A percentile compares a stretch with the other conserved stretches of the same genome.
Conservation (phyloP, 1,140 invertebrate species). For the Drosophila equinoxialis region DNA sequence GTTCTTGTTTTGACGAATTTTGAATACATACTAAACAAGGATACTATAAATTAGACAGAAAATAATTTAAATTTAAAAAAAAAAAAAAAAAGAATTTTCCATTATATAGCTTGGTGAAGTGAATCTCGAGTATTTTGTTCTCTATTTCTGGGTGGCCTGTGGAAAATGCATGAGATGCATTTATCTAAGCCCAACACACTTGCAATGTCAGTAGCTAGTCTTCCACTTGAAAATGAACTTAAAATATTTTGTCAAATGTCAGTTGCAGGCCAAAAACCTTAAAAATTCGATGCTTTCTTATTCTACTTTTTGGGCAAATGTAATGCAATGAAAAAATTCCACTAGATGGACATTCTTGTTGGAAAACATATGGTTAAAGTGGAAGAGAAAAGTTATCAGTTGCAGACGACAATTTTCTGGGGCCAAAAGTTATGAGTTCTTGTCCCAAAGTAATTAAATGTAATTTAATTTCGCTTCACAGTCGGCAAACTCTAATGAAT, state of each 20-base stretch:
- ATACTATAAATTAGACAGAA: too few species aligned
- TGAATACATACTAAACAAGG: too few species aligned
- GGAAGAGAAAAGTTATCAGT: conserved; percentile 53
- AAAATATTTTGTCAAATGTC: conserved; percentile 69
- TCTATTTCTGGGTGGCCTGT: conserved; percentile 15
- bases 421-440: conserved; percentile 64
- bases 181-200: conserved; percentile 62
- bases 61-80: too few species aligned
- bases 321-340: not conserved
- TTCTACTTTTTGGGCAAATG: not conserved
- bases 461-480: conserved; percentile 74
- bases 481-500: conserved; percentile 69
- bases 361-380: conserved; percentile 37
- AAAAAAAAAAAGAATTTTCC: too few species aligned
- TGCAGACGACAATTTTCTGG: conserved; percentile 38
- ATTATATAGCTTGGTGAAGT: too few species aligned
- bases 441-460: conserved; percentile 69
- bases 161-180: conserved; percentile 58
- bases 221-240: conserved; percentile 62
- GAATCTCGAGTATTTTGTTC: not conserved
- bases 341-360: conserved; percentile 7
- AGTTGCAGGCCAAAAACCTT: conserved; percentile 40
- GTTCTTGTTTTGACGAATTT: too few species aligned
- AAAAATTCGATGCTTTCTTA: conserved; percentile 20
- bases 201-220: conserved; percentile 36